These are phyloP conservation scores for Aleiodes leptofemur DNA, from an alignment of 2,888 invertebrate species.

Conservation along the genomic window DNA sequence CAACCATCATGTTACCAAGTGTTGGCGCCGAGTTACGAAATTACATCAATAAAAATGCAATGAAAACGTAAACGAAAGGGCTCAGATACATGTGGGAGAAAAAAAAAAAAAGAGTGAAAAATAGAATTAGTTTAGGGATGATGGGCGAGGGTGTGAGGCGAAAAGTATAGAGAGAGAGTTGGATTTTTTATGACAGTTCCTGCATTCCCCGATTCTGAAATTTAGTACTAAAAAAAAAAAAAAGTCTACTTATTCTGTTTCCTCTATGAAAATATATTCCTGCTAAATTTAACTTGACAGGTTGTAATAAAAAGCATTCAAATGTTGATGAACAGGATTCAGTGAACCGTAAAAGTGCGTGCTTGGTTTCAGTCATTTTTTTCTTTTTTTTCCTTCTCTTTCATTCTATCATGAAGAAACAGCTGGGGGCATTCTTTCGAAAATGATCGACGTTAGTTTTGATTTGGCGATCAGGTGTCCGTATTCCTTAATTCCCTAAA, in stretches of 20 bases:
- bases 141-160: slow-evolving; percentile 12
- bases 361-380: slow-evolving; percentile 5
- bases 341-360: slow-evolving; percentile 28
- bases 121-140: slow-evolving; percentile 27
- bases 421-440: slow-evolving; percentile 35
- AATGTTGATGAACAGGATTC: slow-evolving; percentile 33
- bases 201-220: slow-evolving; percentile 31
- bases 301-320: slow-evolving; percentile 30
- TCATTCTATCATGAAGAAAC: slow-evolving; percentile 36
- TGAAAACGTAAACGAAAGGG: slow-evolving; percentile 58
- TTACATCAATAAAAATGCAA: slow-evolving; percentile 67
- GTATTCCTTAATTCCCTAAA: slow-evolving; percentile 38
- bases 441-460: slow-evolving; percentile 20
- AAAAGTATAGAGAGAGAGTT: slow-evolving; percentile 20
- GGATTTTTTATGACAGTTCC: slow-evolving; percentile 31
- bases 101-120: not conserved
- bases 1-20: slow-evolving; percentile 55
- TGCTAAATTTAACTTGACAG: slow-evolving; percentile 28
- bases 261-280: slow-evolving; percentile 20
- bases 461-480: slow-evolving; percentile 43
- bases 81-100: slow-evolving; percentile 30
- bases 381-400: slow-evolving; percentile 1
- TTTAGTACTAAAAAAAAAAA: slow-evolving; percentile 5
- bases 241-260: slow-evolving; percentile 2
- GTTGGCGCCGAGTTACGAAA: slow-evolving; percentile 60